These are phyloP conservation scores for Eidolon dupreanum DNA, from an alignment of 2,797 vertebrate genomes.

Conservation along the genomic window DNA sequence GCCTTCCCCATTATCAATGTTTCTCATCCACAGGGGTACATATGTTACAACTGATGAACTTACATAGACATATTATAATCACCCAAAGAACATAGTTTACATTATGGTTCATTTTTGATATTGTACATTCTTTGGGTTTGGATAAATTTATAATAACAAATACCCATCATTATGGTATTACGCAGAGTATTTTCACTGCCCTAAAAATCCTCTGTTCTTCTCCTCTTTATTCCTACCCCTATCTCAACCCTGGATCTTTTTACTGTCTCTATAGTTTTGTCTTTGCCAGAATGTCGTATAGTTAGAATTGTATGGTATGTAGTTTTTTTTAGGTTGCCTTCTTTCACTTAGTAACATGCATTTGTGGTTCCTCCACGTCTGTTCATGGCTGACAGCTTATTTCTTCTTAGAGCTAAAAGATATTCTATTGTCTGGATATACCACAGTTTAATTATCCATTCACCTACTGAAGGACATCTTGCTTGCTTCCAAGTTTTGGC, in stretches of 20 bases:
- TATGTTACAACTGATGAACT: background rate
- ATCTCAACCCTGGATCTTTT: background rate
- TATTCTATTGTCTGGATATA: background rate
- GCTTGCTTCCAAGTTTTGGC: background rate
- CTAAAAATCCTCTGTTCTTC: background rate
- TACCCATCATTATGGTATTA: background rate
- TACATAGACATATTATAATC: background rate
- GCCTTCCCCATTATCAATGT: background rate
- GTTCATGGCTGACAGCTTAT: background rate
- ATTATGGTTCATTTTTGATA: background rate
- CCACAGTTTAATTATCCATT: background rate
- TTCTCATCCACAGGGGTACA: background rate
- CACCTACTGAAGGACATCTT: background rate
- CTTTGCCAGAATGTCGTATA: background rate
- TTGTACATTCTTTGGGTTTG: background rate
- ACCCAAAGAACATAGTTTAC: background rate
- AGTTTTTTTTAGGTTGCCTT: background rate
- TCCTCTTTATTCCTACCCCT: background rate
- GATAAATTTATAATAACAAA: background rate
- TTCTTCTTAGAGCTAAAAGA: background rate
- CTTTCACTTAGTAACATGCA: background rate
- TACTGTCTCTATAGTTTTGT: background rate
- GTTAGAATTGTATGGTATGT: background rate
- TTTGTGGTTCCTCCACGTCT: background rate
- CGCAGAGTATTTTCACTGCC: background rate